phyloP scores from a whole-genome alignment of 2,888 invertebrate genomes.

The Cataglyphis altisquamis region DNA sequence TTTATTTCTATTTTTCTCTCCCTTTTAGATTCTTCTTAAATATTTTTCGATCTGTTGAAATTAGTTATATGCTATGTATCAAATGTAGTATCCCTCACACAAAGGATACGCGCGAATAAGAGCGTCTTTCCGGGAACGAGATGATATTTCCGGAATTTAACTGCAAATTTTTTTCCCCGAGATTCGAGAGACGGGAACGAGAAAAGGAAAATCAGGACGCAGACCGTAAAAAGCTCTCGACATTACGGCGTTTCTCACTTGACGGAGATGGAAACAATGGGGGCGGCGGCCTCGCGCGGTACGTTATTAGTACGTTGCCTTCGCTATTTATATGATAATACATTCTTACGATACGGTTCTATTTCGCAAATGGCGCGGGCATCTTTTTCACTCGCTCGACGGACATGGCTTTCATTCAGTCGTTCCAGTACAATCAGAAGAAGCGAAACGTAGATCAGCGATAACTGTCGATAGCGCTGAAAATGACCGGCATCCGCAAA shows the following conservation, averaged over 20 bases:
- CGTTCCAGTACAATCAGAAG: not conserved
- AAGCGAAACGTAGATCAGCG: constrained; percentile 8
- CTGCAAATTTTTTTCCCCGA: constrained; percentile 26
- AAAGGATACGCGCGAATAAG: not conserved
- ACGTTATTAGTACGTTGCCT: constrained; percentile 56
- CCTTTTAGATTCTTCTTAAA: not conserved
- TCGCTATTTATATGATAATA: constrained; percentile 58
- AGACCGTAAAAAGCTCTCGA: constrained; percentile 22
- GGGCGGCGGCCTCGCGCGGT: not conserved
- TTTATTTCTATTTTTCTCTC: not conserved
- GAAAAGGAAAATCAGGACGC: constrained; percentile 4
- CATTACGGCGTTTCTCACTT: constrained; percentile 53
- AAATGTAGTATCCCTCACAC: not conserved
- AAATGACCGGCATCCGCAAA: constrained; percentile 25
- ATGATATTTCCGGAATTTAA: constrained; percentile 17
- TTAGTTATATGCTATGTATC: constrained; percentile 1
- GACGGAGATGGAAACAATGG: constrained; percentile 38
- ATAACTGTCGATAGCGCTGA: constrained; percentile 36
- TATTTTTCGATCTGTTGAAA: not conserved
- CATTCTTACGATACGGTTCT: constrained; percentile 49
- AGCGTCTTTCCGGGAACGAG: not conserved
- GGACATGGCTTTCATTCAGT: not conserved
- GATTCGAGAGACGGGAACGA: not conserved
- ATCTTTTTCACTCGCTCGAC: not conserved
- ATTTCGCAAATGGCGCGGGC: constrained; percentile 37